Percentiles rank a stretch among this genome's conserved stretches.
Evolutionary conservation across 2,113 vertebrate species (phyloP).

Genomic region (Etheostoma cragini): DNA sequence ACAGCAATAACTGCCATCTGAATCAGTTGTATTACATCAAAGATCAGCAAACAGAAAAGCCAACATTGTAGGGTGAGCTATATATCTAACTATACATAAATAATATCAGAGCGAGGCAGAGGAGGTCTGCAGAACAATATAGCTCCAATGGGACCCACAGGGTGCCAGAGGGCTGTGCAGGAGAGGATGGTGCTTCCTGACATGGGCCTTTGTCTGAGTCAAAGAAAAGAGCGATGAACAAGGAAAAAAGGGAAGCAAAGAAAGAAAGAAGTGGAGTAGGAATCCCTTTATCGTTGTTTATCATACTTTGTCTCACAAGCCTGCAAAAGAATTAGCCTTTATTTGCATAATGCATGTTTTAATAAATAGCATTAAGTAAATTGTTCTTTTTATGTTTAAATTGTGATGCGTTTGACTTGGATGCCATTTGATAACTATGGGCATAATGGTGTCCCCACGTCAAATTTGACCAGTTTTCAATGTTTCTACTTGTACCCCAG

Average conservation of each 20-base stretch:
- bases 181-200: not conserved
- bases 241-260: too few relatives aligned
- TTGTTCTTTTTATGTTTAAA: too few relatives aligned
- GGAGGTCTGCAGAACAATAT: slow-evolving; percentile 16
- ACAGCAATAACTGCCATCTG: slow-evolving; percentile 18
- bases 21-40: slow-evolving; percentile 49
- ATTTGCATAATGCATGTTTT: not conserved
- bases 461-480: too few relatives aligned
- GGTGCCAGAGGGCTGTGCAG: not conserved
- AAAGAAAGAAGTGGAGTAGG: not conserved
- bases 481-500: too few relatives aligned
- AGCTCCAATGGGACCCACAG: not conserved
- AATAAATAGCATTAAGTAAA: not conserved
- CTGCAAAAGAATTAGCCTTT: too few relatives aligned
- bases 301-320: not conserved
- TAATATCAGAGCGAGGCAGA: slow-evolving; percentile 11
- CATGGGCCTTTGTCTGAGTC: too few relatives aligned
- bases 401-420: too few relatives aligned
- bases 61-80: slow-evolving; percentile 31
- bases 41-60: slow-evolving; percentile 44
- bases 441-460: too few relatives aligned
- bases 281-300: not conserved
- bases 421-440: too few relatives aligned
- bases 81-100: slow-evolving; percentile 37
- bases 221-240: too few relatives aligned